These are phyloP conservation scores for Palythoa heliodiscus DNA, from an alignment of 92 coral and sea anemone genomes.

Conservation along the genomic window DNA sequence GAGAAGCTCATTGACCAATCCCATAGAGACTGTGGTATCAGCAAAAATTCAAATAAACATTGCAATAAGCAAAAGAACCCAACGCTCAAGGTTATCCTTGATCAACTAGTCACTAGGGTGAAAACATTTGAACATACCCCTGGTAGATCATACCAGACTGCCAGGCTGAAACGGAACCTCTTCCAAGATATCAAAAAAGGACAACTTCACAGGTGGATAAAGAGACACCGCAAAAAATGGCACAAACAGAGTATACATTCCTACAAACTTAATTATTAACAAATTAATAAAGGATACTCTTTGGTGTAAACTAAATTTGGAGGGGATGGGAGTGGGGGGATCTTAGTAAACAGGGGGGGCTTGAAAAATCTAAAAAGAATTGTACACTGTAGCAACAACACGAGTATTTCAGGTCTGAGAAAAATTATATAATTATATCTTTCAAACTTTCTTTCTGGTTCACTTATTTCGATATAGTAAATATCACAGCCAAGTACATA, in stretches of 20 bases:
- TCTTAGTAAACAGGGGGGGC: neutral
- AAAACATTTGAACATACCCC: neutral
- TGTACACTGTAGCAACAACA: neutral
- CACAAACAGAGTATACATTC: conserved; percentile 40
- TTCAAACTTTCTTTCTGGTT: neutral
- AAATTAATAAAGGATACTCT: neutral
- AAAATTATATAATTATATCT: neutral
- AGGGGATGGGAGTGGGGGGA: neutral
- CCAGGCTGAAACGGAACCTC: neutral
- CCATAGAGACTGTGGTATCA: conserved; percentile 34
- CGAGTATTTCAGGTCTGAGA: neutral
- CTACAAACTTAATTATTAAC: conserved; percentile 17
- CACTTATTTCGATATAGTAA: neutral
- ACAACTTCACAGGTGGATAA: conserved; percentile 53
- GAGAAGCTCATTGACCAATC: conserved; percentile 52
- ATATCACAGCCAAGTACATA: neutral
- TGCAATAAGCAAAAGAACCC: neutral
- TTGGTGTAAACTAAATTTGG: neutral
- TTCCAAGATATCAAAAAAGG: conserved; percentile 19
- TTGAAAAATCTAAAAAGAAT: conserved; percentile 8
- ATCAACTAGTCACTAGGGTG: neutral
- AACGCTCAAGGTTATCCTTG: neutral
- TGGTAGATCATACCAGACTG: neutral
- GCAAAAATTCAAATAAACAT: neutral
- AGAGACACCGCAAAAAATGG: conserved; percentile 42